Conservation (phyloP, 2,888 invertebrate species). For the Allygus modestus region DNA sequence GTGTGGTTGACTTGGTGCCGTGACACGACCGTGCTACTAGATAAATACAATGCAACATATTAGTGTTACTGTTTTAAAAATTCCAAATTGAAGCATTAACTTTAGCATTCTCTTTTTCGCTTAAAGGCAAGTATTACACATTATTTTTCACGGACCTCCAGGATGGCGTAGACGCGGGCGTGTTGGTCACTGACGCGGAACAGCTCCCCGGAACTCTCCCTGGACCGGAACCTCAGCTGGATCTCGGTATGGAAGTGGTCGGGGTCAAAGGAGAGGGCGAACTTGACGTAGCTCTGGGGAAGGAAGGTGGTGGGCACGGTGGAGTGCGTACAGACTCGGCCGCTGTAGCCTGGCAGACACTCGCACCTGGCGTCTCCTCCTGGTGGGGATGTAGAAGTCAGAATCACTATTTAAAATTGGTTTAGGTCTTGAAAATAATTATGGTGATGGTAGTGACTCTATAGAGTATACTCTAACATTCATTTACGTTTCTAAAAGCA, state of each 20-base stretch:
- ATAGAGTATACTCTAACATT: no score
- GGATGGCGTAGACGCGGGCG: constrained; percentile 94
- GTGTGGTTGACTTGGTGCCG: no score
- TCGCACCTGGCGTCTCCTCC: constrained; percentile 88
- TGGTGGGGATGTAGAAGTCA: constrained; percentile 70
- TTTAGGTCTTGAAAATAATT: no score
- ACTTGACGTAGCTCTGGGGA: constrained; percentile 95
- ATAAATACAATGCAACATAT: no score
- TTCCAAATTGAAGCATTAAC: no score
- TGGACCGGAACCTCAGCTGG: constrained; percentile 94
- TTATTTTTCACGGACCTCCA: constrained; percentile 83
- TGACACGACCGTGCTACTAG: no score
- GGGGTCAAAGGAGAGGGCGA: constrained; percentile 95
- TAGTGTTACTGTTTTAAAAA: no score
- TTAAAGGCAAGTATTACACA: no score
- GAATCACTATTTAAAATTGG: no score
- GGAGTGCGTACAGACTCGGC: constrained; percentile 89
- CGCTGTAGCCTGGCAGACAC: constrained; percentile 97
- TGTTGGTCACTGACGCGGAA: constrained; percentile 96
- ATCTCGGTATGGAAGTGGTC: constrained; percentile 94
- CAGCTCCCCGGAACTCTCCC: constrained; percentile 94
- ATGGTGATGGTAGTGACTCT: no score
- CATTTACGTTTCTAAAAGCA: no score
- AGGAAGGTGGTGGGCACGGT: constrained; percentile 95
- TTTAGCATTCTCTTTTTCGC: no score